phyloP scores from a whole-genome alignment of 2,797 vertebrate genomes.

The Danio jaintianensis region DNA sequence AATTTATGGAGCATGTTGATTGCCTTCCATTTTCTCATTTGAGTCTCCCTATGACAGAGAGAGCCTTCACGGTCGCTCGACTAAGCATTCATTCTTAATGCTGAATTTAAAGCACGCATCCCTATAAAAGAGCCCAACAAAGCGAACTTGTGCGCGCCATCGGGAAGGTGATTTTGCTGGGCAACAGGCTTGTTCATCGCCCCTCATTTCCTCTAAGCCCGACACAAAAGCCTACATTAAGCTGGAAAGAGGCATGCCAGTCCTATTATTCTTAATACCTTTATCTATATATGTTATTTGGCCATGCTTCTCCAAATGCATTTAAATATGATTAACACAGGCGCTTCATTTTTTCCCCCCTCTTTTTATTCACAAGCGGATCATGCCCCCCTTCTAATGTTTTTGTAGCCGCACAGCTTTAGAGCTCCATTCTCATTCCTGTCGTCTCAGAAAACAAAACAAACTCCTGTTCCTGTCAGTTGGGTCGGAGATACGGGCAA shows the following conservation, averaged over 20 bases:
- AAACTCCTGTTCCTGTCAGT: constrained; percentile 73
- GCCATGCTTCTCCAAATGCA: constrained; percentile 69
- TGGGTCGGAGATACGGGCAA: constrained; percentile 59
- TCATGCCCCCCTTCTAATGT: constrained; percentile 34
- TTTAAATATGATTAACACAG: constrained; percentile 71
- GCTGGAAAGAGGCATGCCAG: constrained; percentile 70
- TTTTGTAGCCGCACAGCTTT: constrained; percentile 56
- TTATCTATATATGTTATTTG: constrained; percentile 71
- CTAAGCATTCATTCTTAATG: constrained; percentile 50
- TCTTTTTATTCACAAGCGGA: constrained; percentile 47
- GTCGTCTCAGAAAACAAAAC: constrained; percentile 74
- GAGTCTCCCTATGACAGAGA: constrained; percentile 47
- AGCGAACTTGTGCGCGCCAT: constrained; percentile 59
- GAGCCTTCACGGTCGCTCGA: constrained; percentile 39
- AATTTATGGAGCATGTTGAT: constrained; percentile 62
- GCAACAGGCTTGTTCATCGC: constrained; percentile 54
- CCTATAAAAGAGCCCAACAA: constrained; percentile 57
- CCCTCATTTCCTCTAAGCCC: constrained; percentile 65
- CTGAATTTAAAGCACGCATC: constrained; percentile 57
- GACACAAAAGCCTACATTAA: constrained; percentile 77
- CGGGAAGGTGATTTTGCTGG: constrained; percentile 54
- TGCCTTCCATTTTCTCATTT: constrained; percentile 60
- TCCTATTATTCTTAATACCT: constrained; percentile 73
- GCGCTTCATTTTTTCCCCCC: constrained; percentile 39
- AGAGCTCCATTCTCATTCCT: constrained; percentile 58